Conservation (phyloP, 2,797 vertebrate genomes). For the Anableps anableps region DNA sequence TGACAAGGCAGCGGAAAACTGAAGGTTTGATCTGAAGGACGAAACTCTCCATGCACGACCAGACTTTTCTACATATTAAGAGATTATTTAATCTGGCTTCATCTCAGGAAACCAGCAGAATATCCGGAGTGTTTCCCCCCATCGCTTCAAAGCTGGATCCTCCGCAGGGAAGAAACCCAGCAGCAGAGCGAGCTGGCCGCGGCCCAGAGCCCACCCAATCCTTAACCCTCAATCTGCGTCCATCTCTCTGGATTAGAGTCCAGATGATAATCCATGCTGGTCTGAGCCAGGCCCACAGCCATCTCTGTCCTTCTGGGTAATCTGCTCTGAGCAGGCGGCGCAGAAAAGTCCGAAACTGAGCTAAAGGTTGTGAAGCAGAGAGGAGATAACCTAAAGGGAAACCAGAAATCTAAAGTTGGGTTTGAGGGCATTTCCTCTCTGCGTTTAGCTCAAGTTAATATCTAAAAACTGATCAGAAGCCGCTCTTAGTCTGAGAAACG, state of each 20-base stretch:
- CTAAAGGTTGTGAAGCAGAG: neutral
- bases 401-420: neutral
- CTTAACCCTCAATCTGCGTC: slow-evolving; percentile 60
- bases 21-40: slow-evolving; percentile 21
- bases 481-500: neutral
- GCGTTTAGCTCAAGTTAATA: neutral
- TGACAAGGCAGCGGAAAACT: slow-evolving; percentile 21
- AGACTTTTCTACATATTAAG: neutral
- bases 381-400: no score
- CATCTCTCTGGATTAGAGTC: slow-evolving; percentile 73
- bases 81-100: neutral
- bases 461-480: no score
- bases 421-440: neutral
- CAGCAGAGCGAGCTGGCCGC: slow-evolving; percentile 42
- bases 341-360: slow-evolving; percentile 42
- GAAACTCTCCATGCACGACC: neutral
- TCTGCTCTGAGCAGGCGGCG: slow-evolving; percentile 61
- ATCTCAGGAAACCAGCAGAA: neutral
- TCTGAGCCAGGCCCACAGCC: slow-evolving; percentile 57
- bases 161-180: no score
- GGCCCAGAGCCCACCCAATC: slow-evolving; percentile 59
- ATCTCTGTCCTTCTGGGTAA: slow-evolving; percentile 59
- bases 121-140: no score
- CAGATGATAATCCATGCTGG: slow-evolving; percentile 73
- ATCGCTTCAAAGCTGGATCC: no score